Evolutionary conservation across 2,113 vertebrate species (phyloP).

Genomic region (Myotis yumanensis): DNA sequence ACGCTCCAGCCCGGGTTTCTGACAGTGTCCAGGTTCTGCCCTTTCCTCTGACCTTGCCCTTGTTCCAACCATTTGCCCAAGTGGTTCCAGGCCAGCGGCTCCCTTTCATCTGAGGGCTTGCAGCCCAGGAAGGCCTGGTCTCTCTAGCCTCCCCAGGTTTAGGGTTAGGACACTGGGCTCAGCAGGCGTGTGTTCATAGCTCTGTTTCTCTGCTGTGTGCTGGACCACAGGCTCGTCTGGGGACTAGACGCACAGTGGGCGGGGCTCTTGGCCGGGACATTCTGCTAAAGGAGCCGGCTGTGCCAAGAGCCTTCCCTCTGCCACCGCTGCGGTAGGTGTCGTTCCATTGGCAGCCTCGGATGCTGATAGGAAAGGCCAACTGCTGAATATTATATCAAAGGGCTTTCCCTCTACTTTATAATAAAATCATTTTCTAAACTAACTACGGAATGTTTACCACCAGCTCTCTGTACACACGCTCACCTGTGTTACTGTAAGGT

Average conservation of each 20-base stretch:
- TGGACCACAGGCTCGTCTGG: background rate
- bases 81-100: background rate
- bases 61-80: background rate
- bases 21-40: background rate
- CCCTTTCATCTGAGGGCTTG: background rate
- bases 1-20: background rate
- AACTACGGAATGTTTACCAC: background rate
- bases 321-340: fast-evolving
- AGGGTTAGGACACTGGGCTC: background rate
- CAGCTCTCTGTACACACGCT: background rate
- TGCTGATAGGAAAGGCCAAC: background rate
- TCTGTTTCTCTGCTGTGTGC: background rate
- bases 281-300: background rate
- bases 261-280: too few relatives aligned
- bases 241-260: background rate
- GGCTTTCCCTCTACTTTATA: background rate
- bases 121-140: background rate
- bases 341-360: background rate
- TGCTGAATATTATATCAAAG: background rate
- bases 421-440: background rate
- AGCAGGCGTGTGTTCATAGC: background rate
- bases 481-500: background rate
- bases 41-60: background rate
- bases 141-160: background rate
- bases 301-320: background rate